Evolutionary conservation across 2,888 invertebrate species (phyloP).

Genomic region (Dryadula phaetusa): DNA sequence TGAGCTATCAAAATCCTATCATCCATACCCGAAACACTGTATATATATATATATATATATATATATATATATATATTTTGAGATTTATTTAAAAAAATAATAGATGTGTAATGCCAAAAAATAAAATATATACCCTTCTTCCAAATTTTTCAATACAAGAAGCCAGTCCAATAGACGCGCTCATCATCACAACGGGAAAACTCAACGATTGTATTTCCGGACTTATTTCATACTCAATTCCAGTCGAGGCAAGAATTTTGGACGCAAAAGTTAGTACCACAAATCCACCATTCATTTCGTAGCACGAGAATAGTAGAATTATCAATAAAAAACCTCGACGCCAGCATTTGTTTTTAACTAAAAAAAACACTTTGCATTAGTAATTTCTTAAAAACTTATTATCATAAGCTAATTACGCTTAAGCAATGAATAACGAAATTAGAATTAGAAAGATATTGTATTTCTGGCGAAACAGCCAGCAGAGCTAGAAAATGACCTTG

Average conservation of each 20-base stretch:
- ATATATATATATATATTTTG: too few species aligned
- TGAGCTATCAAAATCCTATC: too few species aligned
- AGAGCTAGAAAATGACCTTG: too few species aligned
- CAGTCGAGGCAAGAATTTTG: slow-evolving; percentile 60
- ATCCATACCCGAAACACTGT: too few species aligned
- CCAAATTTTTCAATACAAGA: slow-evolving; percentile 65
- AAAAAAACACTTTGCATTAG: too few species aligned
- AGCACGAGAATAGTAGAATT: slow-evolving; percentile 51
- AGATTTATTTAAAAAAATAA: background rate
- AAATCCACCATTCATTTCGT: slow-evolving; percentile 61
- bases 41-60: too few species aligned
- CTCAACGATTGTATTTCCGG: slow-evolving; percentile 66
- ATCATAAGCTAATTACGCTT: background rate
- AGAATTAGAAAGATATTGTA: too few species aligned
- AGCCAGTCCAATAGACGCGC: slow-evolving; percentile 63
- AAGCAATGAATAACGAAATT: background rate
- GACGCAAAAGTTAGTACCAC: slow-evolving; percentile 63
- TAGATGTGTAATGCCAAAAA: too few species aligned
- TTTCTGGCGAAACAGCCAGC: too few species aligned
- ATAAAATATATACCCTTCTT: slow-evolving; percentile 62
- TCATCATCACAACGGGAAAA: slow-evolving; percentile 67
- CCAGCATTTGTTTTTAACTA: slow-evolving; percentile 63
- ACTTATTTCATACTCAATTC: slow-evolving; percentile 59
- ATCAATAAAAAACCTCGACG: slow-evolving; percentile 57
- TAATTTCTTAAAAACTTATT: too few species aligned